phyloP scores from a whole-genome alignment of 1,140 invertebrate genomes.

The Meloidogyne floridensis region DNA sequence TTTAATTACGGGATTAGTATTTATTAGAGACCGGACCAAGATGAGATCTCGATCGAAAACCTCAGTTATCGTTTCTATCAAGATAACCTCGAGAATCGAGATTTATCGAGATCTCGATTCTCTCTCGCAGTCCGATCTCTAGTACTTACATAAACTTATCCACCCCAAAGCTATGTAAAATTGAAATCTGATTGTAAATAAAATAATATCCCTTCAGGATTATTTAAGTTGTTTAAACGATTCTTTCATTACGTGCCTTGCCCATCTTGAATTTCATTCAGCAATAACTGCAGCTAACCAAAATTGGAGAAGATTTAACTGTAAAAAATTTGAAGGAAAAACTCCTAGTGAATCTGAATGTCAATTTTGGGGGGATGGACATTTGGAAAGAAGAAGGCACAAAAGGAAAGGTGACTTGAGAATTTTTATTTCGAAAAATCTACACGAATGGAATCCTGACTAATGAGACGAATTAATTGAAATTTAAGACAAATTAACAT shows the following conservation, averaged over 20 bases:
- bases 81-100: no score
- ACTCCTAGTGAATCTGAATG: background rate
- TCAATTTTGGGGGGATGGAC: background rate
- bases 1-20: no score
- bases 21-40: no score
- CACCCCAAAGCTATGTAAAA: no score
- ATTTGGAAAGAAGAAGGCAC: background rate
- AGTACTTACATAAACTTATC: no score
- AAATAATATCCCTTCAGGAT: conserved; percentile 10
- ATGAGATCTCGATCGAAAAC: no score
- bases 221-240: conserved; percentile 20
- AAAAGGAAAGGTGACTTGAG: background rate
- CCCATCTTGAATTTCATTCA: conserved; percentile 28
- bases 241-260: conserved; percentile 15
- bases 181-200: background rate
- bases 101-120: no score
- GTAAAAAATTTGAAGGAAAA: conserved; percentile 15
- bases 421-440: background rate
- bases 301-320: conserved; percentile 20
- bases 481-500: no score
- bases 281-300: conserved; percentile 13
- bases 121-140: no score
- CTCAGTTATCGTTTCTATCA: no score
- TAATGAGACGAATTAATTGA: no score
- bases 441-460: no score